phyloP scores from a whole-genome alignment of 2,888 invertebrate genomes.

The Pammene fasciana region DNA sequence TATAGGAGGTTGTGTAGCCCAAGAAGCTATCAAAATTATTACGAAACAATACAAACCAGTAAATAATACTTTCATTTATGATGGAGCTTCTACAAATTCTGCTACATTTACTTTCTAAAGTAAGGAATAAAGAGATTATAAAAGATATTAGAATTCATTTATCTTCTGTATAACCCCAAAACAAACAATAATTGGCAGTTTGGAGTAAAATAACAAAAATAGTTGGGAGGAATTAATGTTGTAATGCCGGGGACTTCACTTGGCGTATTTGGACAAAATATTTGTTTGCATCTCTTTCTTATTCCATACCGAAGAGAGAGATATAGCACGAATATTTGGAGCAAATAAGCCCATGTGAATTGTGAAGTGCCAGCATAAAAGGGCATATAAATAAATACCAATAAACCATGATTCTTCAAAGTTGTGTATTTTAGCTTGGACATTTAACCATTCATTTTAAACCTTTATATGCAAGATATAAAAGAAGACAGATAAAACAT shows the following conservation, averaged over 20 bases:
- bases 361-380: not conserved
- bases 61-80: slow-evolving; percentile 97
- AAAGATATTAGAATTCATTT: not conserved
- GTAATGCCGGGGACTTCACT: no score
- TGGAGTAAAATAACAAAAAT: no score
- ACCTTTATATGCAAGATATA: slow-evolving; percentile 70
- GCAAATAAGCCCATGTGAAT: no score
- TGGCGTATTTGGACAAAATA: no score
- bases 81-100: slow-evolving; percentile 94
- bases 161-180: slow-evolving; percentile 33
- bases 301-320: no score
- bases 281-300: no score
- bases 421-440: slow-evolving; percentile 78
- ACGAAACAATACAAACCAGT: slow-evolving; percentile 98
- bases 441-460: slow-evolving; percentile 68
- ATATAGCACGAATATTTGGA: no score
- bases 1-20: slow-evolving; percentile 95
- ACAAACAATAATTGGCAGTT: slow-evolving; percentile 35
- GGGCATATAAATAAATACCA: slow-evolving; percentile 57
- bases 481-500: slow-evolving; percentile 70
- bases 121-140: slow-evolving; percentile 19
- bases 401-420: slow-evolving; percentile 69
- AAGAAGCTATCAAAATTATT: slow-evolving; percentile 97
- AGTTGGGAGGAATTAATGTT: no score
- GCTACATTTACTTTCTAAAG: slow-evolving; percentile 90